Evolutionary conservation across 2,797 vertebrate genomes (phyloP).

Genomic region (Hirundo rustica): DNA sequence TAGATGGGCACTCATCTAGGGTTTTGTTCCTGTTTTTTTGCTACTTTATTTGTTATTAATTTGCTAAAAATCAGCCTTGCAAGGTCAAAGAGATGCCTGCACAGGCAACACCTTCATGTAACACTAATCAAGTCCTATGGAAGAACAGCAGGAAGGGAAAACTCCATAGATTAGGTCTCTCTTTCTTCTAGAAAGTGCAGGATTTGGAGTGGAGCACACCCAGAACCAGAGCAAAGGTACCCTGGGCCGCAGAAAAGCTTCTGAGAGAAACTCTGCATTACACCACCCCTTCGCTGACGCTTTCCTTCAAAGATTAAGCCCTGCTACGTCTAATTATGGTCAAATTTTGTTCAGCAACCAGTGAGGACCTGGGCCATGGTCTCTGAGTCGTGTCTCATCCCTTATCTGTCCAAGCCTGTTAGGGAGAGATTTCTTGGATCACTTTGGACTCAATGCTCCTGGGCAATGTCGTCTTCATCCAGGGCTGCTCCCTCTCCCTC

Average conservation of each 20-base stretch:
- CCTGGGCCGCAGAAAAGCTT: not conserved
- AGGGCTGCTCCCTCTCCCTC: not conserved
- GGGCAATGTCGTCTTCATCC: rapidly evolving
- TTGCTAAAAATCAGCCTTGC: not conserved
- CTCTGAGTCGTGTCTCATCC: not conserved
- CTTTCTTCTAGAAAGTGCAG: not conserved
- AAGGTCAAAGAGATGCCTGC: not conserved
- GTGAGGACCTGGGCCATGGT: too few species aligned
- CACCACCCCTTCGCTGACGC: not conserved
- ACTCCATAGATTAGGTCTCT: not conserved
- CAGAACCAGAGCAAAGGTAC: not conserved
- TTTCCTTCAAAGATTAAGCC: not conserved
- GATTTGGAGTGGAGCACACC: not conserved
- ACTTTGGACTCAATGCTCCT: not conserved
- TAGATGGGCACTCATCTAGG: not conserved
- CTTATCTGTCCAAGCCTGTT: not conserved
- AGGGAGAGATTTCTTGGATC: not conserved
- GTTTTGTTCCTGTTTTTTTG: not conserved
- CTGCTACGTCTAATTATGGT: not conserved
- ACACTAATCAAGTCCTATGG: rapidly evolving
- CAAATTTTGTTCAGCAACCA: not conserved
- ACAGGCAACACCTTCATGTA: not conserved
- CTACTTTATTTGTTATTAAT: not conserved
- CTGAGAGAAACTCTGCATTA: not conserved
- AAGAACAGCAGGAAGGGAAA: not conserved